These are phyloP conservation scores for Oppia nitens DNA, from an alignment of 1,140 invertebrate genomes.

Conservation along the genomic window DNA sequence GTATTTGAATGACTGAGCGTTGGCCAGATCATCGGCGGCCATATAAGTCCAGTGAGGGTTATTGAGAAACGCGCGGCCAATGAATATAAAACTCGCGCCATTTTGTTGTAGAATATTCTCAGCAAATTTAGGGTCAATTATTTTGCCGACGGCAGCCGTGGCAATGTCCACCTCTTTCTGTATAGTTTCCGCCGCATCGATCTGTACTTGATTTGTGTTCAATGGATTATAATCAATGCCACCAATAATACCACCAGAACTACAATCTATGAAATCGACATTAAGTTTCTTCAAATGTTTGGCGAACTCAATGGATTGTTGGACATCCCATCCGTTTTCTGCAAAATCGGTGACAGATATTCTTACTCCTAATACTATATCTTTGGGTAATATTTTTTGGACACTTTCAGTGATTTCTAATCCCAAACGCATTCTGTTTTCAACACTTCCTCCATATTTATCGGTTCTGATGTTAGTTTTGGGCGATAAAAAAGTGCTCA, in stretches of 20 bases:
- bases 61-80: not conserved
- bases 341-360: not conserved
- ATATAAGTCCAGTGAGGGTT: not conserved
- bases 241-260: not conserved
- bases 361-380: not conserved
- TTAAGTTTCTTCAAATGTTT: not conserved
- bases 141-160: conserved; percentile 1
- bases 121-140: not conserved
- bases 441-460: conserved; percentile 22
- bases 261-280: not conserved
- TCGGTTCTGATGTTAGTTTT: conserved; percentile 23
- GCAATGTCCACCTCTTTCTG: not conserved
- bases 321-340: not conserved
- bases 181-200: not conserved
- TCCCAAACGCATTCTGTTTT: conserved; percentile 20
- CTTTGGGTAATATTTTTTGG: not conserved
- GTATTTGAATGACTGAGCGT: not conserved
- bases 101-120: not conserved
- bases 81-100: not conserved
- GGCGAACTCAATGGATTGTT: conserved; percentile 3
- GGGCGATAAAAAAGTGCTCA: conserved; percentile 22
- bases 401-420: not conserved
- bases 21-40: not conserved
- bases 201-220: not conserved
- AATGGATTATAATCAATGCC: not conserved